These are phyloP conservation scores for Heliornis fulica DNA, from an alignment of 2,113 vertebrate species.

Conservation along the genomic window DNA sequence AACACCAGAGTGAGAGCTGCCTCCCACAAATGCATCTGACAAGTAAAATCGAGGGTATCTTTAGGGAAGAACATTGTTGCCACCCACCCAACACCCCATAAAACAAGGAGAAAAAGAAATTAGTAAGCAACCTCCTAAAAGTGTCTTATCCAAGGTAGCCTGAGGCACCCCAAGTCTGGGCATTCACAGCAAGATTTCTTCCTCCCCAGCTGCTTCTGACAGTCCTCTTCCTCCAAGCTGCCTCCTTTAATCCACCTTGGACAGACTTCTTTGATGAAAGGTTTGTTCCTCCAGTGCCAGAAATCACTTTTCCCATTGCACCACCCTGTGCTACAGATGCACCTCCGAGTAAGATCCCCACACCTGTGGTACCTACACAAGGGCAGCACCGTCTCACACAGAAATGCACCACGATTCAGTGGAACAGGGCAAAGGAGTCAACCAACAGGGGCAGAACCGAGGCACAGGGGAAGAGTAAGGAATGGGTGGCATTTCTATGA, in stretches of 20 bases:
- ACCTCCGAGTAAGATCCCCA: accelerated
- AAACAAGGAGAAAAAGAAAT: not conserved
- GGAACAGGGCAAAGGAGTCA: not conserved
- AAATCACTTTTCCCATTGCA: not conserved
- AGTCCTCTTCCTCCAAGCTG: not conserved
- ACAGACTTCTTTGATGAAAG: not conserved
- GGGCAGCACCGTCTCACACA: not conserved
- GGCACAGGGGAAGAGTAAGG: not conserved
- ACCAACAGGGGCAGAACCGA: not conserved
- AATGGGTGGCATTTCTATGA: not conserved
- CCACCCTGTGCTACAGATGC: accelerated
- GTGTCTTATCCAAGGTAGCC: not conserved
- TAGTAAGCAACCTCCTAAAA: not conserved
- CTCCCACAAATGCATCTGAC: not conserved
- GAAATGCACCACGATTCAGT: accelerated
- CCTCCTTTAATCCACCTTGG: not conserved
- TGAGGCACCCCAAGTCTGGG: not conserved
- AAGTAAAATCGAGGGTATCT: accelerated
- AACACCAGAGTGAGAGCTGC: not conserved
- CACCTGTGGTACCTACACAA: accelerated
- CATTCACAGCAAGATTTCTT: not conserved
- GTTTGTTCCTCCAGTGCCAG: not conserved
- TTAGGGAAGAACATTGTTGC: not conserved
- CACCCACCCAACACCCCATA: accelerated
- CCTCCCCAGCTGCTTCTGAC: not conserved